Evolutionary conservation across 2,113 vertebrate genomes (phyloP).

Genomic region (Cariama cristata): DNA sequence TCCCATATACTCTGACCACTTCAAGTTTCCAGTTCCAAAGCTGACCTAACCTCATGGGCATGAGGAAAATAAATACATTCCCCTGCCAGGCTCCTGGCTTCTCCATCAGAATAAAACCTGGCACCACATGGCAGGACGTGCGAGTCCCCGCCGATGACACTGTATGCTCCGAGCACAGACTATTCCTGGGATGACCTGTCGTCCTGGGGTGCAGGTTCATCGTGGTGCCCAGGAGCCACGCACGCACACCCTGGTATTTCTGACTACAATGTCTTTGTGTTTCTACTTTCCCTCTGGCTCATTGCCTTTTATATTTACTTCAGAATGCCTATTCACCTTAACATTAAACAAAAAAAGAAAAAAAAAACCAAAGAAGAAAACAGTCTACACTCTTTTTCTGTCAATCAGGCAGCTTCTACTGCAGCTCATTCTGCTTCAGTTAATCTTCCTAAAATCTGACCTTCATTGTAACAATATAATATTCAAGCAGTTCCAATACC

Average conservation of each 20-base stretch:
- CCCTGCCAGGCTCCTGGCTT: background rate
- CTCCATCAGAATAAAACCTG: slow-evolving; percentile 13
- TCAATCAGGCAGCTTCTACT: background rate
- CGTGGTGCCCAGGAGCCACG: background rate
- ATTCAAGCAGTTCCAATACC: background rate
- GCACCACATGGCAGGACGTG: rapidly evolving
- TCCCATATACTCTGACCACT: background rate
- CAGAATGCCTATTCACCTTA: slow-evolving; percentile 33
- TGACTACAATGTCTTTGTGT: slow-evolving; percentile 23
- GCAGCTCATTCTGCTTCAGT: background rate
- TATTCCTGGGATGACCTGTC: slow-evolving; percentile 55
- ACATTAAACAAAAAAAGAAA: background rate
- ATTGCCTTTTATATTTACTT: slow-evolving; percentile 48
- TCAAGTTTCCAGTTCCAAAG: background rate
- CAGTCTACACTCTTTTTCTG: background rate
- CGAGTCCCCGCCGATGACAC: rapidly evolving
- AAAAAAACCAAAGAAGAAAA: background rate
- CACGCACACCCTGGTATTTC: slow-evolving; percentile 14
- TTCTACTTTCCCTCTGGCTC: slow-evolving; percentile 47
- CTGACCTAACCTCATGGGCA: background rate
- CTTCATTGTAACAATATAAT: background rate
- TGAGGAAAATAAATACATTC: background rate
- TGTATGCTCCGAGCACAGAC: background rate
- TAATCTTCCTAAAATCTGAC: background rate
- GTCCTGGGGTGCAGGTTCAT: slow-evolving; percentile 33